Base-by-base conservation (phyloP, 2,797 vertebrate genomes). In the Muscicapa comitata region DNA sequence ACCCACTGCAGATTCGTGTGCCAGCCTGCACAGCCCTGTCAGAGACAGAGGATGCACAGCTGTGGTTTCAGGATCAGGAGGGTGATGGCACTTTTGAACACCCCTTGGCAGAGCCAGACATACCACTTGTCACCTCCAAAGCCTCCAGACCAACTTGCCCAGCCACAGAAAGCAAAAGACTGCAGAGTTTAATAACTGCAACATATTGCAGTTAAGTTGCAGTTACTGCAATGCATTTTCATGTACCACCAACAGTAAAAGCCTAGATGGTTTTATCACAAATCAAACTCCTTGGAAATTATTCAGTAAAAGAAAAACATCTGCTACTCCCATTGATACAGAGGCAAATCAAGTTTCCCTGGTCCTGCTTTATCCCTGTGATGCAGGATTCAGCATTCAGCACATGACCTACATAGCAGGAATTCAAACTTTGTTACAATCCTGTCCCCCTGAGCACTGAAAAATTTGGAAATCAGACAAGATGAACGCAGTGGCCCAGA, bases 401-500 rank as follows among this genome's bases (percentile, higher is more conserved):
- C 40, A 18, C 70, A 63, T 76, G 91, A 96, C 95, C 85, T 94
- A 93, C 82, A 96, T 92, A 94, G 75, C 21, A 75, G 58, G 35
- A 73, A 95, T 77, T 66, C 29, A 72, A 88, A 90, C 40, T 93
- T 96, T 45, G 53, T 73, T 86, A 68, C 16, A 78, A 66, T 57
- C 51, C 82, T 59, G 89, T 96, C 62, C 76, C 91, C 62, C 26
- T 86, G 66, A 94, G 94, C 91, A 93, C 75, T 78, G 89, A 91
- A 94, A 94, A 96, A 78, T 88, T 93, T 84, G 87, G 91, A 95
- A 94, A 94, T 88, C 89, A 88, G 89, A 83, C 78, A 92, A 90
- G 75, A 86, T 57, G 72, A 94, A 70, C 0, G 0, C 38, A 88
- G 65, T 90, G 87, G 68, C 91, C 81, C 92, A 96, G 79, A 92